A percentile compares a stretch with the other conserved stretches of the same genome.
Evolutionary conservation across 2,888 invertebrate genomes (phyloP).

Genomic region (Hofmannophila pseudospretella): DNA sequence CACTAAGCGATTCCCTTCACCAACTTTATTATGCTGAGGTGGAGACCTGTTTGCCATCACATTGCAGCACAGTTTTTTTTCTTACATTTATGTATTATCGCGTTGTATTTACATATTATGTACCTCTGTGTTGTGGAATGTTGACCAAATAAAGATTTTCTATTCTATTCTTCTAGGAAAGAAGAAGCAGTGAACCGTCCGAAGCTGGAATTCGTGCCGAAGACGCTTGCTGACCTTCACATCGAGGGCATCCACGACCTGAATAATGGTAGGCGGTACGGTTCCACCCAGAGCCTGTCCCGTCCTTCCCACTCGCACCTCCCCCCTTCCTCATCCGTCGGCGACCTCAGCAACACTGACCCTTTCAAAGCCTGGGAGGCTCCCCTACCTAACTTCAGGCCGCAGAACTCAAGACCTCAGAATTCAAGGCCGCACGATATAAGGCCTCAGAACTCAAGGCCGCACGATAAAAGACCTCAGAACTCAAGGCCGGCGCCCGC

Average conservation of each 20-base stretch:
- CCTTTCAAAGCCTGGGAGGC: slow-evolving; percentile 63
- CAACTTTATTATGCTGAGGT: no score
- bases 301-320: slow-evolving; percentile 45
- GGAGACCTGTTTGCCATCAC: no score
- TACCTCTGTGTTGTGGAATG: no score
- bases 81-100: no score
- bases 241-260: slow-evolving; percentile 87
- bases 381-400: slow-evolving; percentile 28
- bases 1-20: no score
- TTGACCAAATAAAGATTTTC: no score
- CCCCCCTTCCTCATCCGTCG: slow-evolving; percentile 58
- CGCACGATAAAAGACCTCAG: slow-evolving; percentile 1
- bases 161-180: slow-evolving; percentile 85
- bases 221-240: slow-evolving; percentile 91
- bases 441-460: slow-evolving; percentile 12
- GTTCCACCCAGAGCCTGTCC: slow-evolving; percentile 70
- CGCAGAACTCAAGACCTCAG: slow-evolving; percentile 5
- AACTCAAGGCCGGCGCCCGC: slow-evolving; percentile 26
- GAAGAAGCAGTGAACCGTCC: slow-evolving; percentile 93
- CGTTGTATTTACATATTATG: no score
- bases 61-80: no score
- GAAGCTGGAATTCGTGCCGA: slow-evolving; percentile 93
- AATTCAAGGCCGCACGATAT: slow-evolving; percentile 7
- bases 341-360: slow-evolving; percentile 54
- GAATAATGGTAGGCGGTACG: slow-evolving; percentile 80